phyloP scores from a whole-genome alignment of 2,113 vertebrate genomes.

The Plestiodon gilberti region DNA sequence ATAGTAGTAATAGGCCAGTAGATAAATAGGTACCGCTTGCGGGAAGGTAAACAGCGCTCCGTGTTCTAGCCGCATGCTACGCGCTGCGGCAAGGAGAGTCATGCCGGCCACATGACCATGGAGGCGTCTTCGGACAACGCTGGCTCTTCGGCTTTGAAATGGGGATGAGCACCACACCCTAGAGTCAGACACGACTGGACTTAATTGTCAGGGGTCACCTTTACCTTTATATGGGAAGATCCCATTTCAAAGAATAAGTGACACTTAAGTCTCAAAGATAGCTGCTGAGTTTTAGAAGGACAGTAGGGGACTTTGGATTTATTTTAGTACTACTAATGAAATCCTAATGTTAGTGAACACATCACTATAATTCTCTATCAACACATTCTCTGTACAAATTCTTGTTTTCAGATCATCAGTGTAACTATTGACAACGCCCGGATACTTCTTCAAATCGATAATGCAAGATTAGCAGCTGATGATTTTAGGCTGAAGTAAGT shows the following conservation, averaged over 20 bases:
- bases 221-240: not conserved
- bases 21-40: too few relatives aligned
- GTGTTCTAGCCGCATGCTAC: too few relatives aligned
- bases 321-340: not conserved
- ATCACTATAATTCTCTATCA: not conserved
- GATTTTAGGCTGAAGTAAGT: conserved; percentile 86
- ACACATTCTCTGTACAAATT: not conserved
- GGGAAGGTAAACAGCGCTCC: too few relatives aligned
- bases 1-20: too few relatives aligned
- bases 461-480: conserved; percentile 82
- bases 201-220: too few relatives aligned
- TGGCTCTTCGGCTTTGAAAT: too few relatives aligned
- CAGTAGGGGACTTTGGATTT: not conserved
- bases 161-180: too few relatives aligned
- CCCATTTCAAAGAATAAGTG: not conserved
- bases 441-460: conserved; percentile 78
- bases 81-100: too few relatives aligned
- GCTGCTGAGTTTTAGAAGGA: not conserved
- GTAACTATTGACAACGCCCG: conserved; percentile 76
- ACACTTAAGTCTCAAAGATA: not conserved
- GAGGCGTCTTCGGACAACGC: too few relatives aligned
- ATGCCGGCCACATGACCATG: too few relatives aligned
- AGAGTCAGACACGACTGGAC: too few relatives aligned
- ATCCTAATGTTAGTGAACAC: not conserved
- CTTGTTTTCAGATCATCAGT: conserved; percentile 72